Evolutionary conservation across 1,140 invertebrate species (phyloP).

Genomic region (Drosophila murphyi): DNA sequence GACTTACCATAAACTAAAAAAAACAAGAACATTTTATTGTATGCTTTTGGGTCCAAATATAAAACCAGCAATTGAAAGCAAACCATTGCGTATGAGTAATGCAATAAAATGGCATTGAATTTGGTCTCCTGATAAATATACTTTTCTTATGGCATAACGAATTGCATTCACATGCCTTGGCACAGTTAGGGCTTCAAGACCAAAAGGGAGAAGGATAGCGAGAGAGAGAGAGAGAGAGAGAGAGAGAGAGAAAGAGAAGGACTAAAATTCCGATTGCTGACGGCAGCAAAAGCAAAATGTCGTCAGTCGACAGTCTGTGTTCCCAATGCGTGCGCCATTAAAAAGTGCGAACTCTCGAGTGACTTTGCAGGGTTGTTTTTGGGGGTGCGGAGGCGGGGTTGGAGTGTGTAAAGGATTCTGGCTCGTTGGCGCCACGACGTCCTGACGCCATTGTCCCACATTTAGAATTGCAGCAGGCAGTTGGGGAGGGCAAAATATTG

Average conservation of each 20-base stretch:
- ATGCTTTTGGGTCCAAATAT: neutral
- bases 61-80: neutral
- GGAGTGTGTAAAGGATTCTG: slow-evolving; percentile 29
- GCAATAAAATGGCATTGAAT: neutral
- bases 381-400: neutral
- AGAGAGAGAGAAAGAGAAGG: neutral
- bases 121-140: neutral
- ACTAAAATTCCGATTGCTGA: slow-evolving; percentile 28
- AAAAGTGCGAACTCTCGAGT: neutral
- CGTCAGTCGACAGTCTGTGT: neutral
- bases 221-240: neutral
- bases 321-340: slow-evolving; percentile 19
- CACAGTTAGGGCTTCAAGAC: slow-evolving; percentile 32
- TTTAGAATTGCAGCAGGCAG: slow-evolving; percentile 47
- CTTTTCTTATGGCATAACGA: slow-evolving; percentile 16
- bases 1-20: neutral
- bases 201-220: neutral
- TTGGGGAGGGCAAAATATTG: neutral
- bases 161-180: slow-evolving; percentile 9
- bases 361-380: too few relatives aligned
- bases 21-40: neutral
- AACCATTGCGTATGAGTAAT: slow-evolving; percentile 1
- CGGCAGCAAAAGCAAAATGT: slow-evolving; percentile 21
- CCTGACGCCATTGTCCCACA: slow-evolving; percentile 70
- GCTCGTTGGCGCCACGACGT: slow-evolving; percentile 68